Percentiles rank a stretch among this genome's conserved stretches.
Evolutionary conservation across 2,888 invertebrate genomes (phyloP).

Genomic region (Tinea trinotella): DNA sequence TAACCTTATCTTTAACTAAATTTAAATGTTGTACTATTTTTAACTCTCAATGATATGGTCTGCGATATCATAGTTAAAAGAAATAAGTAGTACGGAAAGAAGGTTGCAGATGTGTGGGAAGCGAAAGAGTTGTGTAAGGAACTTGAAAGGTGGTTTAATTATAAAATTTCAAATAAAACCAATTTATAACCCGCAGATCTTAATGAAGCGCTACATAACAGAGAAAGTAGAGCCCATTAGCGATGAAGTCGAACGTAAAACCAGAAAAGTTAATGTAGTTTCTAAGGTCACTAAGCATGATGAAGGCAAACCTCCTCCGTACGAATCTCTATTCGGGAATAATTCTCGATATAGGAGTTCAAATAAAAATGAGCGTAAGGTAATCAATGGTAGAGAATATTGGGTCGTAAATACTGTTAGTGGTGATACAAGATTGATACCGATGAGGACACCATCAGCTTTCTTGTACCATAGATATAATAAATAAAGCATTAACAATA

Average conservation of each 20-base stretch:
- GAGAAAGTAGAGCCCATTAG: not conserved
- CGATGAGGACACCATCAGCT: slow-evolving; percentile 82
- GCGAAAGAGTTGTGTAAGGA: too few species aligned
- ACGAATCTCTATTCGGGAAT: slow-evolving; percentile 72
- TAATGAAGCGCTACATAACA: slow-evolving; percentile 5
- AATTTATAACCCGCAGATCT: not conserved
- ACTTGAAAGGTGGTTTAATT: too few species aligned
- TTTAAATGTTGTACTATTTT: too few species aligned
- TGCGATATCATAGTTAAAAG: too few species aligned
- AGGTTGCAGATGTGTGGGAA: too few species aligned
- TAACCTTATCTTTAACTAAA: too few species aligned
- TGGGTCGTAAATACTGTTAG: slow-evolving; percentile 75
- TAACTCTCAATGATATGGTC: too few species aligned
- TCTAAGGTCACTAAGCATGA: slow-evolving; percentile 28
- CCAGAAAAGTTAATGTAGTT: not conserved
- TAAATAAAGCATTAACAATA: too few species aligned
- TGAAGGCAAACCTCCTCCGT: slow-evolving; percentile 75
- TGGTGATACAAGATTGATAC: slow-evolving; percentile 79
- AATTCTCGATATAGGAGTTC: slow-evolving; percentile 36
- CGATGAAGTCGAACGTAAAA: not conserved
- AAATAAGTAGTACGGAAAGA: too few species aligned
- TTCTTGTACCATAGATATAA: slow-evolving; percentile 75
- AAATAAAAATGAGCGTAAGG: slow-evolving; percentile 56
- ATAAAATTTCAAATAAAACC: not conserved
- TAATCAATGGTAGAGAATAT: slow-evolving; percentile 84